These are phyloP conservation scores for Diadegma fenestrale DNA, from an alignment of 2,888 invertebrate genomes.

Conservation along the genomic window DNA sequence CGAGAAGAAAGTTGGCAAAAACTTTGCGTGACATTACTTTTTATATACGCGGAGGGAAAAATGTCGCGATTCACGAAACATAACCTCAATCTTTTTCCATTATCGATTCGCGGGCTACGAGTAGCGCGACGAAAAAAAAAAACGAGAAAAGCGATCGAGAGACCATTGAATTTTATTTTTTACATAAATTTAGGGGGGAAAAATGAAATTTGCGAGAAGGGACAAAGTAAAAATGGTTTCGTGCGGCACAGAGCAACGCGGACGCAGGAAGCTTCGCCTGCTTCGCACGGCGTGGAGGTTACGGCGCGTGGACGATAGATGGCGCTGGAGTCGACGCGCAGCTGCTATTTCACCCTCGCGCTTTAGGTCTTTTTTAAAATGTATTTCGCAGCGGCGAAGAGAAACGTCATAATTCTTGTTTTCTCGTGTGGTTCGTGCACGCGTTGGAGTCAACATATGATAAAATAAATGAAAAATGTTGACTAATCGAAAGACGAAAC, in stretches of 20 bases:
- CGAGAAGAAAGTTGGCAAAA: background rate
- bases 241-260: constrained; percentile 6
- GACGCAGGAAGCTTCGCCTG: constrained; percentile 58
- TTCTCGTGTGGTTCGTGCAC: background rate
- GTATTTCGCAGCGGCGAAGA: background rate
- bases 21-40: background rate
- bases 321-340: constrained; percentile 18
- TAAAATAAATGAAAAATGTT: background rate
- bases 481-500: constrained; percentile 27
- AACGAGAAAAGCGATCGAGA: background rate
- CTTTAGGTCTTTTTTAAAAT: background rate
- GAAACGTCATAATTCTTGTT: constrained; percentile 42
- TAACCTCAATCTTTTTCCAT: background rate
- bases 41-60: background rate
- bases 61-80: background rate
- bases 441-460: background rate
- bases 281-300: constrained; percentile 41
- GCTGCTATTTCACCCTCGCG: constrained; percentile 43
- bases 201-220: too few species aligned
- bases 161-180: background rate
- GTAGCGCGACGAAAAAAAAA: background rate
- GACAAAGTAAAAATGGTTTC: background rate
- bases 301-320: constrained; percentile 36
- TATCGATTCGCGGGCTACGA: background rate
- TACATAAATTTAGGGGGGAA: background rate